phyloP scores from a whole-genome alignment of 2,797 vertebrate species.

The Euthynnus affinis region DNA sequence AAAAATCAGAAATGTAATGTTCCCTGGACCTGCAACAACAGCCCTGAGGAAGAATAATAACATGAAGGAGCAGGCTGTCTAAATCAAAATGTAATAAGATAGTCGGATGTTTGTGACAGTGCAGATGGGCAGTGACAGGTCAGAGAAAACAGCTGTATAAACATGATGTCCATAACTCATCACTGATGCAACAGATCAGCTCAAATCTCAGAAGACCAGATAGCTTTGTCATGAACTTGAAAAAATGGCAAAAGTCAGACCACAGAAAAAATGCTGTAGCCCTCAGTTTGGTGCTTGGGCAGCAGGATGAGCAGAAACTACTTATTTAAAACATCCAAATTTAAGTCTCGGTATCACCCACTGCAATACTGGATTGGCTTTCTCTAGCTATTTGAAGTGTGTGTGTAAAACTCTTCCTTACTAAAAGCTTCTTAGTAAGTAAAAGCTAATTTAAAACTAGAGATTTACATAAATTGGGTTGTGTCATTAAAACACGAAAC shows the following conservation, averaged over 20 bases:
- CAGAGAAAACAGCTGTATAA: constrained; percentile 28
- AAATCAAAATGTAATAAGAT: constrained; percentile 20
- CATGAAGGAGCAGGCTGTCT: neutral
- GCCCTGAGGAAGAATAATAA: neutral
- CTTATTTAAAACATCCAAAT: constrained; percentile 3
- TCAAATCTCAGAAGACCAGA: constrained; percentile 14
- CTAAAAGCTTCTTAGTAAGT: too few relatives aligned
- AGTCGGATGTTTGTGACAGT: constrained; percentile 31
- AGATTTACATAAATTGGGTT: too few relatives aligned
- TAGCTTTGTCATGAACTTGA: neutral
- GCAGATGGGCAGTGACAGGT: constrained; percentile 25
- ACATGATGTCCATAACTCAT: constrained; percentile 14
- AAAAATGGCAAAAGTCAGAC: neutral
- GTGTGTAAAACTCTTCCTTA: too few relatives aligned
- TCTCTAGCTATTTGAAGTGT: too few relatives aligned
- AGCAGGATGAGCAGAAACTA: neutral
- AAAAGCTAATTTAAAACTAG: too few relatives aligned
- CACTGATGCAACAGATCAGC: constrained; percentile 16
- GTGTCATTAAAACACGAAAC: too few relatives aligned
- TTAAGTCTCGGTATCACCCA: neutral
- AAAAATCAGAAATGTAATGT: constrained; percentile 25
- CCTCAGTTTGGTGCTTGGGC: constrained; percentile 8
- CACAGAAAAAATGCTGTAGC: neutral
- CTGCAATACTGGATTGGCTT: neutral
- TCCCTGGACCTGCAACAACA: constrained; percentile 14